Conservation (phyloP, 2,113 vertebrate species). For the Emydocephalus ijimae region DNA sequence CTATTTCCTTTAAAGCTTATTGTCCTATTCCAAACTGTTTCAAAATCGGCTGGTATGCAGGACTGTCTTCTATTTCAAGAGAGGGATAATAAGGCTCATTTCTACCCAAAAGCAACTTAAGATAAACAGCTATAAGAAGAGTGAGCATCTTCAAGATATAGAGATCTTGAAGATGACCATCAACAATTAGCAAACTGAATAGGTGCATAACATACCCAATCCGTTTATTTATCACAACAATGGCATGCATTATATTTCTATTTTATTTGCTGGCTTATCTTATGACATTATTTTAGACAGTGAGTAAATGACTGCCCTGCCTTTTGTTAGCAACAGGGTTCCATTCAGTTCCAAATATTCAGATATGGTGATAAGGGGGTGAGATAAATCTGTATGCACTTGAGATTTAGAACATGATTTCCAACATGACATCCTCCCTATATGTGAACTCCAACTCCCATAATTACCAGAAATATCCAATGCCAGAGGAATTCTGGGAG, state of each 20-base stretch:
- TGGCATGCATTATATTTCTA: neutral
- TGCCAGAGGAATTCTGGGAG: neutral
- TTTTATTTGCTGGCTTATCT: neutral
- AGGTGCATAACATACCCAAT: neutral
- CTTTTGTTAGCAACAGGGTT: neutral
- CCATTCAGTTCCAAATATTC: neutral
- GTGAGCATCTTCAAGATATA: neutral
- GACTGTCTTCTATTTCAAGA: neutral
- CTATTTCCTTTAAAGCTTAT: neutral
- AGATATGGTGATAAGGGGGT: neutral
- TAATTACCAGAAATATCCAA: neutral
- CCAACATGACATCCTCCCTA: neutral
- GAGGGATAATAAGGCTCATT: neutral
- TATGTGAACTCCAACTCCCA: neutral
- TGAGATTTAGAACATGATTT: neutral
- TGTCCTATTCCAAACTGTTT: neutral
- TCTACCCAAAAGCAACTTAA: neutral
- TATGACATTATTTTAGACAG: neutral
- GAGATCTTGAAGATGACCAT: neutral
- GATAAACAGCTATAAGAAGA: neutral
- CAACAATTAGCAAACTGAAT: neutral
- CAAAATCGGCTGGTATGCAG: neutral
- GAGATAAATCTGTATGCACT: neutral
- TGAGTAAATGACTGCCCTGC: neutral
- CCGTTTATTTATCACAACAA: neutral